phyloP scores from a whole-genome alignment of 1,140 invertebrate genomes.

The Dinothrombium tinctorium region DNA sequence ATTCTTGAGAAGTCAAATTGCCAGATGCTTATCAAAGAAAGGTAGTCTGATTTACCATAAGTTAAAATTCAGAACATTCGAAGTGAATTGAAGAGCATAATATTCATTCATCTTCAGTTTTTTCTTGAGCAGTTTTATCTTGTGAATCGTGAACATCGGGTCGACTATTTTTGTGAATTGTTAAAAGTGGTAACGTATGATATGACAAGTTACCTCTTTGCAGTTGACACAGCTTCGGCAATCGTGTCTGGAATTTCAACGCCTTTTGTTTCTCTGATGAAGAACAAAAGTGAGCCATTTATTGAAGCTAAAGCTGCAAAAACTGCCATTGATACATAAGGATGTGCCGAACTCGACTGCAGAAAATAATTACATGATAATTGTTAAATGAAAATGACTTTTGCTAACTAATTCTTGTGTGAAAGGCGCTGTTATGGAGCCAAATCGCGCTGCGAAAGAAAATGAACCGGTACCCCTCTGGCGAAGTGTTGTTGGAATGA shows the following conservation, averaged over 20 bases:
- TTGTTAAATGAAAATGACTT: not conserved
- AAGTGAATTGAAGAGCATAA: no score
- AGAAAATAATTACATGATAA: not conserved
- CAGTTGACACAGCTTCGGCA: no score
- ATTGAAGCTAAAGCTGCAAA: not conserved
- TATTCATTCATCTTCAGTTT: no score
- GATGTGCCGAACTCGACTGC: not conserved
- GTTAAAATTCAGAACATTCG: no score
- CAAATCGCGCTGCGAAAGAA: conserved; percentile 20
- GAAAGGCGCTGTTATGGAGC: conserved; percentile 22
- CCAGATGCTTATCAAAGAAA: no score
- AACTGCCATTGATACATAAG: not conserved
- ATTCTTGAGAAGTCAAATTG: no score
- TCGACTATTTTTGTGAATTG: no score
- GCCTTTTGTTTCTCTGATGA: not conserved
- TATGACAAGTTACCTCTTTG: no score
- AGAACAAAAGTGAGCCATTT: not conserved
- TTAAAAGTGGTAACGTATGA: no score
- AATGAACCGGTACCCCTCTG: conserved; percentile 20
- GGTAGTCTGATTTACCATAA: no score
- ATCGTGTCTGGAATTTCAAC: not conserved
- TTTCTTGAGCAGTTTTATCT: no score
- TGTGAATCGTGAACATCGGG: no score
- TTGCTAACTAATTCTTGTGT: conserved; percentile 25
- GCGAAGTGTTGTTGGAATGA: conserved; percentile 42